Percentiles rank a stretch among this genome's conserved stretches.
Conservation (phyloP, 1,140 invertebrate species). For the Drosophila neocordata region DNA sequence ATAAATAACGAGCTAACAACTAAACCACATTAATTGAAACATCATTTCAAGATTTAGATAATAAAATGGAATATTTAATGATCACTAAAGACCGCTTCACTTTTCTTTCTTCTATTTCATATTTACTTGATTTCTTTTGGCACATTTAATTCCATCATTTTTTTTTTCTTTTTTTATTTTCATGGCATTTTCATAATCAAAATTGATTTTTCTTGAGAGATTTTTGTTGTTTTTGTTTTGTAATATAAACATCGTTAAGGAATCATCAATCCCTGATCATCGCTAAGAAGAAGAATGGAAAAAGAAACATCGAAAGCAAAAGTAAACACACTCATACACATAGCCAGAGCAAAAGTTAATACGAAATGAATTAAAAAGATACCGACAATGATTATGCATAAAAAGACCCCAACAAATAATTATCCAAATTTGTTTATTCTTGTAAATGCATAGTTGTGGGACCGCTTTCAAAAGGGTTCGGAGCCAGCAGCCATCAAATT, state of each 20-base stretch:
- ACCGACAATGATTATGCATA: conserved; percentile 68
- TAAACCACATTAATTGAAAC: too few relatives aligned
- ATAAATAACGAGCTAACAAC: too few relatives aligned
- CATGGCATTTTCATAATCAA: background rate
- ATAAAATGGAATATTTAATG: too few relatives aligned
- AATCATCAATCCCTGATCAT: conserved; percentile 41
- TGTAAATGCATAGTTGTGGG: conserved; percentile 31
- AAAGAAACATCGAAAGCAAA: conserved; percentile 54
- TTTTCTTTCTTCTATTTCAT: background rate
- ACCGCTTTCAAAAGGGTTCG: conserved; percentile 7
- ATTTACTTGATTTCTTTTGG: background rate
- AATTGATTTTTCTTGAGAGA: conserved; percentile 7
- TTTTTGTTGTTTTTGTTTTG: background rate
- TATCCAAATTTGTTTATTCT: conserved; percentile 48
- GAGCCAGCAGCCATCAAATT: background rate
- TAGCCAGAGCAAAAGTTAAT: conserved; percentile 5
- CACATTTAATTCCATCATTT: background rate
- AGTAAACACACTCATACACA: conserved; percentile 31
- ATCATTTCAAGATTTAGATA: too few relatives aligned
- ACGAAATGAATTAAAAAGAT: conserved; percentile 55
- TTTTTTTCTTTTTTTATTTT: background rate
- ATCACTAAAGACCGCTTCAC: too few relatives aligned
- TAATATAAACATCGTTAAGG: conserved; percentile 52
- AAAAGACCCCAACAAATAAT: conserved; percentile 44
- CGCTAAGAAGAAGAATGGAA: conserved; percentile 31